Evolutionary conservation across 2,113 vertebrate species (phyloP).

Genomic region (Platichthys stellatus): DNA sequence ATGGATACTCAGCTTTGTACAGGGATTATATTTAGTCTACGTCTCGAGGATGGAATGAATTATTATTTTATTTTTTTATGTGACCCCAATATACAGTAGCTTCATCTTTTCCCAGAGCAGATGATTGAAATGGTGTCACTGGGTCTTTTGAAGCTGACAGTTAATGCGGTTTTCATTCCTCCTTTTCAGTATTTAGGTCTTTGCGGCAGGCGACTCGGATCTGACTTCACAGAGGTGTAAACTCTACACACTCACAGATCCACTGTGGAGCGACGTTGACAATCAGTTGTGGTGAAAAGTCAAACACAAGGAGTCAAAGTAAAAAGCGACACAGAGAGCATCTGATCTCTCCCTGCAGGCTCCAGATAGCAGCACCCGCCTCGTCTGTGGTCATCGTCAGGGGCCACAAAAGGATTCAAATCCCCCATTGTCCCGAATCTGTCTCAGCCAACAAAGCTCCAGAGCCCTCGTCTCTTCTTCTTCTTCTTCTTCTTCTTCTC

Average conservation of each 20-base stretch:
- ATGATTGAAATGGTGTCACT: conserved; percentile 40
- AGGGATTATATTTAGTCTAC: background rate
- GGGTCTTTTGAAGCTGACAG: conserved; percentile 2
- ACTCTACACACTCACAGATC: conserved; percentile 16
- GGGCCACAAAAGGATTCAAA: conserved; percentile 59
- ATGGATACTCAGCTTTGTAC: background rate
- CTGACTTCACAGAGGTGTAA: conserved; percentile 25
- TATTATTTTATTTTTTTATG: background rate
- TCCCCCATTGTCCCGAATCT: conserved; percentile 67
- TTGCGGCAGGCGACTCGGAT: conserved; percentile 8
- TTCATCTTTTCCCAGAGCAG: background rate
- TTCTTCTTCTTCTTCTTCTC: conserved; percentile 10
- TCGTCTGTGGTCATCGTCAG: conserved; percentile 64
- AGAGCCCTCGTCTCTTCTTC: conserved; percentile 27
- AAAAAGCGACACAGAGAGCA: conserved; percentile 23
- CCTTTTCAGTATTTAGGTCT: background rate
- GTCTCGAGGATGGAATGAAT: background rate
- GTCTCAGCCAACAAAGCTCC: conserved; percentile 63
- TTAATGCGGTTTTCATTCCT: background rate
- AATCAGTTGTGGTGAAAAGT: conserved; percentile 18
- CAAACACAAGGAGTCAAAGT: background rate
- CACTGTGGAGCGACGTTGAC: conserved; percentile 11
- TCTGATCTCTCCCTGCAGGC: conserved; percentile 35
- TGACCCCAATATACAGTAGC: background rate
- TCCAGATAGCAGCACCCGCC: conserved; percentile 31